Percentiles rank a stretch among this genome's conserved stretches.
These are phyloP conservation scores for Melolontha melolontha DNA, from an alignment of 2,888 invertebrate genomes.

Conservation along the genomic window DNA sequence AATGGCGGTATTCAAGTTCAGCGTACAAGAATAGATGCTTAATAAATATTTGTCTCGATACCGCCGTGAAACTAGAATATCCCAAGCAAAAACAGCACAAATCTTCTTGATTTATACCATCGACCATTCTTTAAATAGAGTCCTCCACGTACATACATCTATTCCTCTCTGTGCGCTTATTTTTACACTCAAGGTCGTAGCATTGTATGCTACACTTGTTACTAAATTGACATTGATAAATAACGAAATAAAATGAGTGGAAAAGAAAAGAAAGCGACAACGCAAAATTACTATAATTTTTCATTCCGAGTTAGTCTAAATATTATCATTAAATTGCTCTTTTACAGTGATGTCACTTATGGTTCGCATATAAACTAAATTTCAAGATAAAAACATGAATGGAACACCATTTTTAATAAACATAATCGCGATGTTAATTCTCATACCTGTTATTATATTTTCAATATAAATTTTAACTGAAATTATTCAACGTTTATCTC, in stretches of 20 bases:
- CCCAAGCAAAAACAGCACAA: conserved; percentile 19
- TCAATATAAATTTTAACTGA: conserved; percentile 21
- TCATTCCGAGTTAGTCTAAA: conserved; percentile 6
- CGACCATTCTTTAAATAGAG: conserved; percentile 21
- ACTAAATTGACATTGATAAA: conserved; percentile 26
- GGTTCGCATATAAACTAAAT: no score
- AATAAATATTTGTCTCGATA: conserved; percentile 9
- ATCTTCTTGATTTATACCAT: conserved; percentile 21
- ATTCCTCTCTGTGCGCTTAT: not conserved
- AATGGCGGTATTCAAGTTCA: no score
- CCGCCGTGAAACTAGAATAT: not conserved
- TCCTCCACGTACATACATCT: conserved; percentile 22
- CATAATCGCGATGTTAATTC: conserved; percentile 1
- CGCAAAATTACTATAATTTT: conserved; percentile 22
- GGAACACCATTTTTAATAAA: conserved; percentile 15
- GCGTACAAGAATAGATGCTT: no score
- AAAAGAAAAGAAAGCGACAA: conserved; percentile 4
- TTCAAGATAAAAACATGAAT: not conserved
- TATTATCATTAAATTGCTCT: conserved; percentile 17
- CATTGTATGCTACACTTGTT: conserved; percentile 2
- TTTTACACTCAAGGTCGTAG: conserved; percentile 25
- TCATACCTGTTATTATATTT: conserved; percentile 21
- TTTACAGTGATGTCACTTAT: not conserved
- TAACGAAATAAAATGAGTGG: conserved; percentile 23
- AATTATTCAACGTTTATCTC: conserved; percentile 7